Evolutionary conservation across 2,797 vertebrate species (phyloP).

Genomic region (Eremophila alpestris): DNA sequence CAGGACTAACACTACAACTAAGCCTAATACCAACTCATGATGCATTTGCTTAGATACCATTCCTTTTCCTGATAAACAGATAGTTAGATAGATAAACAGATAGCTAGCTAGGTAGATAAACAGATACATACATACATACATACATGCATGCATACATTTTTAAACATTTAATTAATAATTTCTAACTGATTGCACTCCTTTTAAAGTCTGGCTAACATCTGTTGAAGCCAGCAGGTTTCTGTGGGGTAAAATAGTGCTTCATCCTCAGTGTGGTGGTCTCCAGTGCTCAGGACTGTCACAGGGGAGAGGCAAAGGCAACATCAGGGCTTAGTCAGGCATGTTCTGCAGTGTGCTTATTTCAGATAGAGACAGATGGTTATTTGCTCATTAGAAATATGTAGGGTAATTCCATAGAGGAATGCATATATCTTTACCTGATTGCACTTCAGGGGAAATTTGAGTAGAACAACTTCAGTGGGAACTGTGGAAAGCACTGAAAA

Average conservation of each 20-base stretch:
- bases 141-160: accelerated
- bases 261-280: not conserved
- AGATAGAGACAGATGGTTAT: conserved; percentile 40
- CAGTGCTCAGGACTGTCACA: not conserved
- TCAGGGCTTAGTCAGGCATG: not conserved
- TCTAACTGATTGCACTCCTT: not conserved
- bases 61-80: not conserved
- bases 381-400: conserved; percentile 38
- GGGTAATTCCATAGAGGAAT: conserved; percentile 48
- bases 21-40: not conserved
- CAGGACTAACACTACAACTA: not conserved
- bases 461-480: not conserved
- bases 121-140: accelerated
- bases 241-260: not conserved
- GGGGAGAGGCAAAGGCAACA: not conserved
- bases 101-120: not conserved
- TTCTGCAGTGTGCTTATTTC: not conserved
- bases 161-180: not conserved
- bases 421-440: not conserved
- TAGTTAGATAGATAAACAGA: not conserved
- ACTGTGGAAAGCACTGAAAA: not conserved
- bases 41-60: not conserved
- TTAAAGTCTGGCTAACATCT: not conserved
- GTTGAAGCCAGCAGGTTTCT: not conserved
- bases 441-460: not conserved